These are phyloP conservation scores for Metallyticus violacea DNA, from an alignment of 2,888 invertebrate genomes.

Conservation along the genomic window DNA sequence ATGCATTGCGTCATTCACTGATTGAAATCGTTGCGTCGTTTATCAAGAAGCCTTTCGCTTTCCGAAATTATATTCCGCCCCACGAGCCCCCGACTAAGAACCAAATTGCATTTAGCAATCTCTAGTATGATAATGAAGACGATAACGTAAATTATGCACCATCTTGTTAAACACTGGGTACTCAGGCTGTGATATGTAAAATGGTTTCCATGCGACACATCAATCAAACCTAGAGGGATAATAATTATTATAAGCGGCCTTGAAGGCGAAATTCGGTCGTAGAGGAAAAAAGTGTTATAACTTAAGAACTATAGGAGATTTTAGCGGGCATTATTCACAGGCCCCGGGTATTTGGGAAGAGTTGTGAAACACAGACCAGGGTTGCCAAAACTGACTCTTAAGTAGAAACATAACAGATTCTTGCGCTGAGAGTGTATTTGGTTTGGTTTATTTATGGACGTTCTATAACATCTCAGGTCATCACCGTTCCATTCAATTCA, in stretches of 20 bases:
- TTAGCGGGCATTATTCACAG: not conserved
- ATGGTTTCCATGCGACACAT: not conserved
- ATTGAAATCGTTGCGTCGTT: not conserved
- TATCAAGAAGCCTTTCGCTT: no score
- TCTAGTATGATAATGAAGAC: not conserved
- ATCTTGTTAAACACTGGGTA: not conserved
- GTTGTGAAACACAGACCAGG: not conserved
- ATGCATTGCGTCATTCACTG: not conserved
- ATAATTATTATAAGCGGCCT: not conserved
- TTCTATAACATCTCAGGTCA: no score
- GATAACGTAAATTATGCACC: not conserved
- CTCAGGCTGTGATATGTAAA: not conserved
- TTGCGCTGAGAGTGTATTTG: no score
- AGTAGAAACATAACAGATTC: no score
- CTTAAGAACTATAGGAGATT: not conserved
- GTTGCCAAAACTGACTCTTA: not conserved
- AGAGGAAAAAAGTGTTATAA: not conserved
- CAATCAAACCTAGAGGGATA: not conserved
- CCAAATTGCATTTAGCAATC: not conserved
- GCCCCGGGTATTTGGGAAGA: not conserved
- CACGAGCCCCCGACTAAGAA: not conserved
- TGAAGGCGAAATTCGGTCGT: no score
- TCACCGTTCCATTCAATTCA: no score
- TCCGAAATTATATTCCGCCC: not conserved
- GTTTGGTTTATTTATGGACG: no score